These are phyloP conservation scores for Andrena cerasifolii DNA, from an alignment of 1,140 invertebrate genomes.

Conservation along the genomic window DNA sequence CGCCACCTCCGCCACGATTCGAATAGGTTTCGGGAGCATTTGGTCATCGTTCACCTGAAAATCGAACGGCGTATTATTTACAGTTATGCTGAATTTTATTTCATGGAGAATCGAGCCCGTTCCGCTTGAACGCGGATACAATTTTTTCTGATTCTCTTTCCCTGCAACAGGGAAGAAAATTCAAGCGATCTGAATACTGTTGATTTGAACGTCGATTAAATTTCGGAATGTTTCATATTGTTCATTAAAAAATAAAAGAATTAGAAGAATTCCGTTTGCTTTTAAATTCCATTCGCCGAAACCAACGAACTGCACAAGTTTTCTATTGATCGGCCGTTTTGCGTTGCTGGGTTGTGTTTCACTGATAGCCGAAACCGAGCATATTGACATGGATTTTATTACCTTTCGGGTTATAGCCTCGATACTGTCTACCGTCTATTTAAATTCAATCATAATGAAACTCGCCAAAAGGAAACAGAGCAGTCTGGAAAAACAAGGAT, in stretches of 20 bases:
- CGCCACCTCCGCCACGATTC: constrained; percentile 10
- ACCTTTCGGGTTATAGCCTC: too few relatives aligned
- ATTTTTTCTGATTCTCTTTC: background rate
- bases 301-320: background rate
- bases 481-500: too few relatives aligned
- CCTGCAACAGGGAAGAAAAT: background rate
- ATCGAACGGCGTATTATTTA: constrained; percentile 21
- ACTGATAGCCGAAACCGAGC: too few relatives aligned
- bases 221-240: background rate
- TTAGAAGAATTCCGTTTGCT: background rate
- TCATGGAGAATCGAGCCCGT: background rate
- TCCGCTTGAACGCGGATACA: background rate
- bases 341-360: background rate
- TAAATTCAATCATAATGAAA: too few relatives aligned
- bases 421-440: too few relatives aligned
- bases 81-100: constrained; percentile 1
- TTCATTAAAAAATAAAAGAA: background rate
- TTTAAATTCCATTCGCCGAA: background rate
- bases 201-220: background rate
- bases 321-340: background rate
- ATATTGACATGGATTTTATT: too few relatives aligned
- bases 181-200: background rate
- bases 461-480: too few relatives aligned
- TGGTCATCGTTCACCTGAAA: background rate
- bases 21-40: constrained; percentile 2